phyloP scores from a whole-genome alignment of 2,888 invertebrate species.

The Muscina levida region DNA sequence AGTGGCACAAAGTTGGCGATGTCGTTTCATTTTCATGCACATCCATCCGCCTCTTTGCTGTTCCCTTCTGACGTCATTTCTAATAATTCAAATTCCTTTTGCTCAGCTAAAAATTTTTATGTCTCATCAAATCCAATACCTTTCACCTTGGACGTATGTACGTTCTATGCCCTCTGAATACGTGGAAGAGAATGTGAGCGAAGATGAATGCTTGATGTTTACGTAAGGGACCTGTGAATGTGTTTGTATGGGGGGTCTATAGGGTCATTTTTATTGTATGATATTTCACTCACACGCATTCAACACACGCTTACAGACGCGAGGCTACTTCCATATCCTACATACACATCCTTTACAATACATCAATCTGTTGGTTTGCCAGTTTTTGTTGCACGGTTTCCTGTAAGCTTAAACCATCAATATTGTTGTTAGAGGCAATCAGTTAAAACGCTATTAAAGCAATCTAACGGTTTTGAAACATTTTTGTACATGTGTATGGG shows the following conservation, averaged over 20 bases:
- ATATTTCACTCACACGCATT: constrained; percentile 25
- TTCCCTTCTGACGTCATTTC: background rate
- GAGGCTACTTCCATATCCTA: background rate
- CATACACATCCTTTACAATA: too few relatives aligned
- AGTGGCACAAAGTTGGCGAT: constrained; percentile 32
- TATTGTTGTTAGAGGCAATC: constrained; percentile 61
- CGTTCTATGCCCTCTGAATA: background rate
- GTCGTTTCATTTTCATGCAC: constrained; percentile 18
- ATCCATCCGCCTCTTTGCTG: background rate
- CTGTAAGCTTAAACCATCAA: constrained; percentile 57
- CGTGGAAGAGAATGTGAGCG: background rate
- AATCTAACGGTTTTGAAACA: constrained; percentile 49
- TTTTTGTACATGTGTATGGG: background rate
- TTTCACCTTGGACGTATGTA: constrained; percentile 12
- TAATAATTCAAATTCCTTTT: constrained; percentile 35
- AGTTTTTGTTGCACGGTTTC: constrained; percentile 23
- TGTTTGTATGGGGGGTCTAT: constrained; percentile 37
- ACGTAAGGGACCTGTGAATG: constrained; percentile 4
- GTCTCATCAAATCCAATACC: constrained; percentile 45
- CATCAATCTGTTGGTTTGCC: background rate
- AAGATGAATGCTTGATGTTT: constrained; percentile 23
- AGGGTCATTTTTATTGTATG: constrained; percentile 60
- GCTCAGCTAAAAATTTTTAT: constrained; percentile 25
- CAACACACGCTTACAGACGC: background rate
- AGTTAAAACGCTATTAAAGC: constrained; percentile 63